Evolutionary conservation across 2,797 vertebrate genomes (phyloP).

Genomic region (Luscinia luscinia): DNA sequence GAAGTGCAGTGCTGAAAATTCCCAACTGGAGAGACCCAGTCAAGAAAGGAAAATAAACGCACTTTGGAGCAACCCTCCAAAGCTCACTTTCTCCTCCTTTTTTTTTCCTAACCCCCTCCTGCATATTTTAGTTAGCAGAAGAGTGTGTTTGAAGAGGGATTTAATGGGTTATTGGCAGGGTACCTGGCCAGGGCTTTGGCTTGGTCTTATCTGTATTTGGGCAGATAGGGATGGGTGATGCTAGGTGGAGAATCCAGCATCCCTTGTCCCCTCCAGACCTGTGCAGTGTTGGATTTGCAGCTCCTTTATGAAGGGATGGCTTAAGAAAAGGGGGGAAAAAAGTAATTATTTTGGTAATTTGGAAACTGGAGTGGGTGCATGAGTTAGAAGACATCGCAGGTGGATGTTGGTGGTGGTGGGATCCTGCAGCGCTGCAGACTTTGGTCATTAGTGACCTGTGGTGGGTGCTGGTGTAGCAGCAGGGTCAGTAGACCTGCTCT

Average conservation of each 20-base stretch:
- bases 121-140: background rate
- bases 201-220: background rate
- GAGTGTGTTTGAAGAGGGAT: slow-evolving; percentile 17
- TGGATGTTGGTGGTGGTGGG: rapidly evolving
- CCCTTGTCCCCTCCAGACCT: background rate
- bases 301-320: background rate
- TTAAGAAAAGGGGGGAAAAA: background rate
- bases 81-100: slow-evolving; percentile 24
- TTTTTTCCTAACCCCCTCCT: background rate
- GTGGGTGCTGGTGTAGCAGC: background rate
- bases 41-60: slow-evolving; percentile 64
- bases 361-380: background rate
- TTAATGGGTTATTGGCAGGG: slow-evolving; percentile 4
- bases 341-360: background rate
- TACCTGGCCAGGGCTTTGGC: rapidly evolving
- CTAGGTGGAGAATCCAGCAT: background rate
- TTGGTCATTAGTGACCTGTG: background rate
- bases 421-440: background rate
- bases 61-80: slow-evolving; percentile 25
- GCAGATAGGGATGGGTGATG: background rate
- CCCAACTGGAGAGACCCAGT: slow-evolving; percentile 67
- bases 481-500: background rate
- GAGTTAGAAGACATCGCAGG: background rate
- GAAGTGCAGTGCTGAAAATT: slow-evolving; percentile 67
- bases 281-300: rapidly evolving